Conservation (phyloP, 2,113 vertebrate genomes). For the Lethenteron reissneri region DNA sequence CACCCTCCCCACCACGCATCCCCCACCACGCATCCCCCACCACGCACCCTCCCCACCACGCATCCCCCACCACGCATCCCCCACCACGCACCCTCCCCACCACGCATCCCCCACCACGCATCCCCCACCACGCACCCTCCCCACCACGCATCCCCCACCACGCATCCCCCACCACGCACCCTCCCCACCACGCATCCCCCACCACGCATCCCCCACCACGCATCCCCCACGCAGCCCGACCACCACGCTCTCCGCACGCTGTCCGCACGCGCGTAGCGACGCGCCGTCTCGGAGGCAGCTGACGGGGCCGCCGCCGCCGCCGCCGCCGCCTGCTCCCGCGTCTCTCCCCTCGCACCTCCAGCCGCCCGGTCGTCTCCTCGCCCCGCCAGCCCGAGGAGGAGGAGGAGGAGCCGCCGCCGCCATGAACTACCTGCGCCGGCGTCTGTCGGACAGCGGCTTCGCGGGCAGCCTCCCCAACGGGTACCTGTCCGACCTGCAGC, state of each 20-base stretch:
- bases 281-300: not conserved
- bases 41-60: too few relatives aligned
- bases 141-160: too few relatives aligned
- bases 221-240: conserved; percentile 10
- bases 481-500: conserved; percentile 83
- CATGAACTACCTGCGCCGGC: conserved; percentile 90
- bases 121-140: too few relatives aligned
- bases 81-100: too few relatives aligned
- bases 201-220: not conserved
- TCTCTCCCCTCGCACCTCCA: not conserved
- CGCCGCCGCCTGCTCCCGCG: not conserved
- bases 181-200: too few relatives aligned
- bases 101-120: too few relatives aligned
- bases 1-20: too few relatives aligned
- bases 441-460: conserved; percentile 90
- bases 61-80: too few relatives aligned
- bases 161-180: conserved; percentile 8
- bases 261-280: conserved; percentile 13
- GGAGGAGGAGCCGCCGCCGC: conserved; percentile 19
- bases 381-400: conserved; percentile 9
- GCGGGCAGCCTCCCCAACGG: conserved; percentile 88
- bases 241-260: conserved; percentile 13
- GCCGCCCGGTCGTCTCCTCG: not conserved
- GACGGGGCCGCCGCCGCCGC: not conserved
- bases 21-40: too few relatives aligned